A percentile compares a stretch with the other conserved stretches of the same genome.
These are phyloP conservation scores for Drosophila paranaensis DNA, from an alignment of 2,888 invertebrate species.

Conservation along the genomic window DNA sequence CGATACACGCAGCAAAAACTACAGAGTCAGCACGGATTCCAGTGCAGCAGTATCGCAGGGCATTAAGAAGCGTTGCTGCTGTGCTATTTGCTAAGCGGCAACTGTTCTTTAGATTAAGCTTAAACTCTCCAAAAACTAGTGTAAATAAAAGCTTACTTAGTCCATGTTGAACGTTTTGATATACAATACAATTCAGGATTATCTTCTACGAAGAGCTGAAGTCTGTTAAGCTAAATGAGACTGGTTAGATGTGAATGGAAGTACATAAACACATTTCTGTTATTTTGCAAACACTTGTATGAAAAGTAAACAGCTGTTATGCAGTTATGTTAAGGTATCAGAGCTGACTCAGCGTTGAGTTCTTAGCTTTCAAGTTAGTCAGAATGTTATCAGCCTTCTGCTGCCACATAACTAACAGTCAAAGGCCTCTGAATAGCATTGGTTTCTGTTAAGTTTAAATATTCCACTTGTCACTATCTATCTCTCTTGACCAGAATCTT, in stretches of 20 bases:
- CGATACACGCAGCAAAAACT: slow-evolving; percentile 33
- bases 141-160: neutral
- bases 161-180: neutral
- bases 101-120: neutral
- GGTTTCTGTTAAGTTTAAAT: too few relatives aligned
- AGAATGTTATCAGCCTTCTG: neutral
- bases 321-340: neutral
- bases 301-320: neutral
- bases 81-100: slow-evolving; percentile 34
- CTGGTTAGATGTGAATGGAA: neutral
- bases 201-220: too few relatives aligned
- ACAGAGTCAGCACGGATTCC: slow-evolving; percentile 49
- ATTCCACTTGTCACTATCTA: too few relatives aligned
- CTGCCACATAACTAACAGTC: neutral
- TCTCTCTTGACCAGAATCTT: neutral
- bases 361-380: neutral
- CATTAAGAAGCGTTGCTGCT: slow-evolving; percentile 38
- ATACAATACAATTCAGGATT: too few relatives aligned
- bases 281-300: neutral
- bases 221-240: too few relatives aligned
- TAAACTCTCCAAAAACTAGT: neutral
- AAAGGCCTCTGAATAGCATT: neutral
- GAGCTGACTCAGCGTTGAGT: neutral
- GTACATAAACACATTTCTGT: neutral
- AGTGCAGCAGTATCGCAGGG: slow-evolving; percentile 8